These are phyloP conservation scores for Philypnodon macrostomus DNA, from an alignment of 2,797 vertebrate genomes.

Conservation along the genomic window DNA sequence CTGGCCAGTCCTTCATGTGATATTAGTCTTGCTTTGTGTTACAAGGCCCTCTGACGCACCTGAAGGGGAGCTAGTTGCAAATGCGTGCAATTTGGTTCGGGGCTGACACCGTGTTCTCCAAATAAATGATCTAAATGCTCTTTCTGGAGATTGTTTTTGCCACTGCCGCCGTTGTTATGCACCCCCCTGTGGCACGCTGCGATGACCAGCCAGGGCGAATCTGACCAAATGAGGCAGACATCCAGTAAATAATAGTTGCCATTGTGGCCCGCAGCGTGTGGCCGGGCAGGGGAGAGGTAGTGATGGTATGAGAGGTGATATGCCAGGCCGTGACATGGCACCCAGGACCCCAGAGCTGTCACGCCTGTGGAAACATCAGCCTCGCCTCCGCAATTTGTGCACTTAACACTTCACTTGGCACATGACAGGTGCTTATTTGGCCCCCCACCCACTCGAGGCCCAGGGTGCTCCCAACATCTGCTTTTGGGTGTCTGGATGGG, in stretches of 20 bases:
- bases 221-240: conserved; percentile 78
- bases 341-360: conserved; percentile 69
- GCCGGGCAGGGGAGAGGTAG: conserved; percentile 21
- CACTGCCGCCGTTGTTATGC: conserved; percentile 52
- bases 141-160: conserved; percentile 64
- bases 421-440: conserved; percentile 79
- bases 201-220: conserved; percentile 70
- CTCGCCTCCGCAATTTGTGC: conserved; percentile 76
- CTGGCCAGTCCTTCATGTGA: conserved; percentile 56
- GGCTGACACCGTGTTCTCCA: conserved; percentile 62
- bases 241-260: conserved; percentile 80
- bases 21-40: conserved; percentile 61
- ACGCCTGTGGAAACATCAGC: conserved; percentile 75
- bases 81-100: conserved; percentile 63
- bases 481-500: conserved; percentile 56
- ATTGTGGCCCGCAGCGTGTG: conserved; percentile 65
- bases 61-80: conserved; percentile 50
- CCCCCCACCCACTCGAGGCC: conserved; percentile 48
- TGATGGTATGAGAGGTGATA: conserved; percentile 55
- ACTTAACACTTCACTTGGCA: conserved; percentile 81
- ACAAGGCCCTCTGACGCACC: conserved; percentile 60
- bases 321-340: conserved; percentile 70
- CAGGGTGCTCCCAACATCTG: conserved; percentile 61
- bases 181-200: conserved; percentile 52
- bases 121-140: conserved; percentile 77